Percentiles rank a stretch among this genome's conserved stretches.
phyloP scores from a whole-genome alignment of 1,140 invertebrate species.

The Potamilus streckersoni region DNA sequence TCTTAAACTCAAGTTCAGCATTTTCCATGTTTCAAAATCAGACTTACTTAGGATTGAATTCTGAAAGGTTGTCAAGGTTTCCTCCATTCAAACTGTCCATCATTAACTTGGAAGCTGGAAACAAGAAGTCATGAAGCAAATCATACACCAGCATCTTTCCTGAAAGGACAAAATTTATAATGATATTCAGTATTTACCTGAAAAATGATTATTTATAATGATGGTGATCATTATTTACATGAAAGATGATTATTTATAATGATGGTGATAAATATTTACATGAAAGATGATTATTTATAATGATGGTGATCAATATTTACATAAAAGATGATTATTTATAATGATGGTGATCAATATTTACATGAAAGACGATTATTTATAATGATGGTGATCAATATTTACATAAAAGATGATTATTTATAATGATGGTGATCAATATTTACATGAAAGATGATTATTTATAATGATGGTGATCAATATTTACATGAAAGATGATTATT shows the following conservation, averaged over 20 bases:
- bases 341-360: too few species aligned
- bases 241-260: not conserved
- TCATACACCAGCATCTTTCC: conserved; percentile 67
- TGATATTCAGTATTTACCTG: not conserved
- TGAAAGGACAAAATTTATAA: conserved; percentile 29
- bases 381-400: too few species aligned
- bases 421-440: too few species aligned
- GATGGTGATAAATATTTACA: not conserved
- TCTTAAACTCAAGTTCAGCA: too few species aligned
- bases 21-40: not conserved
- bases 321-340: too few species aligned
- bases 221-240: not conserved
- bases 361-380: too few species aligned
- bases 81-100: conserved; percentile 61
- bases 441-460: too few species aligned
- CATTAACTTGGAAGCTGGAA: conserved; percentile 71
- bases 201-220: too few species aligned
- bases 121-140: conserved; percentile 69
- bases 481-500: too few species aligned
- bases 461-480: too few species aligned
- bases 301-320: not conserved
- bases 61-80: conserved; percentile 45
- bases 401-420: too few species aligned
- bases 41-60: conserved; percentile 67
- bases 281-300: too few species aligned